A percentile compares a stretch with the other conserved stretches of the same genome.
Evolutionary conservation across 2,888 invertebrate species (phyloP).

Genomic region (Trichogramma evanescens): DNA sequence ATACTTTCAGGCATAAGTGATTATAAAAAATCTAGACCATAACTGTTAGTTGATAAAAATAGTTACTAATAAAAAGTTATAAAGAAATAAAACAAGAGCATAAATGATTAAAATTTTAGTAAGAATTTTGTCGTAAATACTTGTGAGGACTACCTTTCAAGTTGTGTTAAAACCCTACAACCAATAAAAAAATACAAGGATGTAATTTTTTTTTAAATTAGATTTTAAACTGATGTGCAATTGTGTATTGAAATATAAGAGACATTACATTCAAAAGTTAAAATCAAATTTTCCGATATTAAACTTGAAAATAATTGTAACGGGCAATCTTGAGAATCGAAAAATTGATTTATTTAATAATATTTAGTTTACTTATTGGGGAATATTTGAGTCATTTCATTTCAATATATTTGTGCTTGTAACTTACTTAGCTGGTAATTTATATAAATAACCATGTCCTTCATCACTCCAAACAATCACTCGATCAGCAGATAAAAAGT

Average conservation of each 20-base stretch:
- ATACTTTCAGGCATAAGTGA: background rate
- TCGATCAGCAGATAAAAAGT: slow-evolving; percentile 84
- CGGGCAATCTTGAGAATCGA: background rate
- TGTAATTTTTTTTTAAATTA: slow-evolving; percentile 22
- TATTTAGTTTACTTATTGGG: slow-evolving; percentile 4
- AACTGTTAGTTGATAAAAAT: slow-evolving; percentile 17
- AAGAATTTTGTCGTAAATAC: slow-evolving; percentile 18
- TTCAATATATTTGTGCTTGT: background rate
- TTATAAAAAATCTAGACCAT: slow-evolving; percentile 15
- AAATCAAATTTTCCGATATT: slow-evolving; percentile 12
- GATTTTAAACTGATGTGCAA: slow-evolving; percentile 13
- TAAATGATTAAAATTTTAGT: slow-evolving; percentile 12
- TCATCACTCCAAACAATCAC: slow-evolving; percentile 94
- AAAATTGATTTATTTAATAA: slow-evolving; percentile 5
- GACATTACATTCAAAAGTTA: slow-evolving; percentile 7
- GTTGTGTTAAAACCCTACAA: slow-evolving; percentile 41
- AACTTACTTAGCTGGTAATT: slow-evolving; percentile 88
- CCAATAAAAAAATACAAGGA: slow-evolving; percentile 34
- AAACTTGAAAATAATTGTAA: background rate
- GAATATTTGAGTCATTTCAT: background rate
- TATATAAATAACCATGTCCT: slow-evolving; percentile 92
- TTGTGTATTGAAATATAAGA: slow-evolving; percentile 9
- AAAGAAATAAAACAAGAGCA: slow-evolving; percentile 13
- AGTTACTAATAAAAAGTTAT: slow-evolving; percentile 7
- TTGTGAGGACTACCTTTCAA: slow-evolving; percentile 35